Conservation (phyloP, 2,113 vertebrate genomes). For the Psammodynastes pulverulentus region DNA sequence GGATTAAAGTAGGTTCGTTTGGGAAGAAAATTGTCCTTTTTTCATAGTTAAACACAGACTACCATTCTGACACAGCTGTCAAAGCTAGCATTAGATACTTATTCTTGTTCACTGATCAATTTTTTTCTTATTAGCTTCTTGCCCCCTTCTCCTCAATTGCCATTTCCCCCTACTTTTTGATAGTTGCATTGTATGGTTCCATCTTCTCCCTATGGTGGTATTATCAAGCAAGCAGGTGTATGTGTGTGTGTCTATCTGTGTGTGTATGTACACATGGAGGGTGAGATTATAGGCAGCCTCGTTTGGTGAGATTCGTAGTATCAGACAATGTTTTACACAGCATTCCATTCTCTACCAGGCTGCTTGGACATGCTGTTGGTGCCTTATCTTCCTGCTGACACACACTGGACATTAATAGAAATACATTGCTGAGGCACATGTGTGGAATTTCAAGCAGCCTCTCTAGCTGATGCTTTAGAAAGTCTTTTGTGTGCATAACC, state of each 20-base stretch:
- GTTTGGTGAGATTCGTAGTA: conserved; percentile 74
- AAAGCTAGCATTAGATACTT: not conserved
- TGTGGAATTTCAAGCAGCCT: conserved; percentile 80
- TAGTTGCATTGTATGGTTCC: not conserved
- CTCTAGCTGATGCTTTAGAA: conserved; percentile 65
- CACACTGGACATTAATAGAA: conserved; percentile 87
- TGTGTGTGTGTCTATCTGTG: not conserved
- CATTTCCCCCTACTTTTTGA: conserved; percentile 20
- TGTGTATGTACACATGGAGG: not conserved
- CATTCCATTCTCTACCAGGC: conserved; percentile 70
- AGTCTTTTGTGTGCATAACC: conserved; percentile 78
- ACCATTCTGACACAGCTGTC: not conserved
- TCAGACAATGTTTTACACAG: conserved; percentile 81
- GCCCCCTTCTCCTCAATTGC: not conserved
- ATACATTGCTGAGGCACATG: conserved; percentile 74
- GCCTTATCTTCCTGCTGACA: conserved; percentile 86
- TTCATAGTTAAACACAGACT: not conserved
- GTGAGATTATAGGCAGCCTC: conserved; percentile 50
- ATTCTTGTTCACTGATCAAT: not conserved
- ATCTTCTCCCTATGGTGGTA: not conserved
- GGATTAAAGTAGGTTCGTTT: not conserved
- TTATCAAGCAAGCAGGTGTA: conserved; percentile 39
- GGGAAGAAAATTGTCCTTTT: conserved; percentile 14
- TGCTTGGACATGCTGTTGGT: conserved; percentile 79
- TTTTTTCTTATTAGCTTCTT: conserved; percentile 21